phyloP scores from a whole-genome alignment of 2,888 invertebrate species.

The Lithophane ornitopus region DNA sequence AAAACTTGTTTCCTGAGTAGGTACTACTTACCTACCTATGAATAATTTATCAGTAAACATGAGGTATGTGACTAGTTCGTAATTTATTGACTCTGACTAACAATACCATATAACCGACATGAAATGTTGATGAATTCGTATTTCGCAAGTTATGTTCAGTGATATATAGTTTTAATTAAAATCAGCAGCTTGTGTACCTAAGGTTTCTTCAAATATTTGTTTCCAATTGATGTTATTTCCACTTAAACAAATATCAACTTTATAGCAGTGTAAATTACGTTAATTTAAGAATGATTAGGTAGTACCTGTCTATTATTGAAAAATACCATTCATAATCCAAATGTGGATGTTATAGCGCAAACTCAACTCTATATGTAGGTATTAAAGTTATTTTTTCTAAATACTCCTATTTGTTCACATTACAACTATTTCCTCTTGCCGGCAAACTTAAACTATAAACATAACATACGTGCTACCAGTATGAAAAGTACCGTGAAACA shows the following conservation, averaged over 20 bases:
- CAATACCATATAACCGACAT: slow-evolving; percentile 11
- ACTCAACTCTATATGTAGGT: background rate
- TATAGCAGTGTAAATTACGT: no score
- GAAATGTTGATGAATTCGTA: slow-evolving; percentile 20
- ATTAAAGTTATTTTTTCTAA: background rate
- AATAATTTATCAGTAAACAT: slow-evolving; percentile 46
- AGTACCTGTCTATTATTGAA: background rate
- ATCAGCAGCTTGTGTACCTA: background rate
- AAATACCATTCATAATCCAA: background rate
- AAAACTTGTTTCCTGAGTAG: slow-evolving; percentile 29
- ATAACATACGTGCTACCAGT: no score
- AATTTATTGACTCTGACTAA: slow-evolving; percentile 42
- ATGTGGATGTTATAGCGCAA: background rate
- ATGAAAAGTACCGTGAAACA: no score
- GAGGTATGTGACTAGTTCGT: slow-evolving; percentile 29
- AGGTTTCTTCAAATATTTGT: background rate
- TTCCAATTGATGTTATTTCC: background rate
- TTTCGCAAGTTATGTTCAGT: background rate
- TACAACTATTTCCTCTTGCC: no score
- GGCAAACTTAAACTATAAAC: no score
- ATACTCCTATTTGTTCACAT: background rate
- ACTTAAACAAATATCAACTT: background rate
- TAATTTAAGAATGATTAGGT: background rate
- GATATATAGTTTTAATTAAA: slow-evolving; percentile 1
- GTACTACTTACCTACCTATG: slow-evolving; percentile 10